Evolutionary conservation across 2,888 invertebrate genomes (phyloP), one percentile per base, ranked within the genome.

Genomic region (Corythucha ciliata): DNA sequence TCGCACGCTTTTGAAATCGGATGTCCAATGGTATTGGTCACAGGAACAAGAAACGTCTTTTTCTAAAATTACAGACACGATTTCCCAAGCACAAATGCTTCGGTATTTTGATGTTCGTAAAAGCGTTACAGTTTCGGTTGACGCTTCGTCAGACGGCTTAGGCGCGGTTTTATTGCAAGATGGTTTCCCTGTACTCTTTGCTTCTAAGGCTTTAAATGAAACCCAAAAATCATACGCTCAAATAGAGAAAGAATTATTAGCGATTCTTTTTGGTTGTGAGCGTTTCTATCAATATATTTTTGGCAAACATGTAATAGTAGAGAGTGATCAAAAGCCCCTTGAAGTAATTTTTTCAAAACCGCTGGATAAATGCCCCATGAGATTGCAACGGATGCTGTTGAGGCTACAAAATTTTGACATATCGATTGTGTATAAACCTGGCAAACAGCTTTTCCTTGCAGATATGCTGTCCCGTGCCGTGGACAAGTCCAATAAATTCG

Each of bases 181-280:
- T 18, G 63, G 59, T 4, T 53, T 59, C 24, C 64, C 65, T 21
- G 58, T 67, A 10, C 62, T 61, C 14, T 67, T 61, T 58, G 64
- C 64, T 5, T 66, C 65, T 25, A 39, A 63, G 55, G 63, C 60
- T 26, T 48, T 67, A 14, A 62, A 57, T 12, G 40, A 55, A 33
- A 58, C 61, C 24, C 64, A 67, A 50, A 57, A 61, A 52, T 64
- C 60, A 29, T 66, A 64, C 58, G 59, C 66, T 3, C 66, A 69
- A 60, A 66, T 69, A 5, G 66, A 69, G 59, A 68, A 67, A 53
- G 65, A 68, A 56, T 50, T 65, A 3, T 56, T 68, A 42, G 61
- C 37, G 55, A 62, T 48, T 3, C 40, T 26, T 20, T 48, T 48
- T 48, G 48, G 48, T 2, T 37, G 12, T 4, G 48, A 48, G 48